Base-by-base conservation (phyloP, 2,888 invertebrate species). In the Nomada ferruginata region DNA sequence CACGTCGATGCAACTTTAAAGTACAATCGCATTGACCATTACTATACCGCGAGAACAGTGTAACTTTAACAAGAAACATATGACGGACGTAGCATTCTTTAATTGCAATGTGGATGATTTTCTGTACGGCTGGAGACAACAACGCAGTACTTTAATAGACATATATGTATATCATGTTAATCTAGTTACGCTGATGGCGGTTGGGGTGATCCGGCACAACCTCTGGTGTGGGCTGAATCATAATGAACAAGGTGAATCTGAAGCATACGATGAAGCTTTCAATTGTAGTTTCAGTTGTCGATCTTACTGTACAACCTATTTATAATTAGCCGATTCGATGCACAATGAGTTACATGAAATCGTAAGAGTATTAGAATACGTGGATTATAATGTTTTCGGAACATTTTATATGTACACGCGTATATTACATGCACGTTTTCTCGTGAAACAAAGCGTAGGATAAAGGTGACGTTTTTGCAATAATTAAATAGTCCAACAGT, bases 231-330 rank as follows among this genome's bases (percentile, higher is more conserved):
- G 68, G 72, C 82, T 73, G 65, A 82, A 72, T 82, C 82, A 78
- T 76, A 63, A 50, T 50, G 68, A 72, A 79, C 85, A 76, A 61
- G 68, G 53, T 71, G 76, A 79, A 66, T 59, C 61, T 79, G 76
- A 85, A 78, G 71, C 52, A 29, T 64, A 71, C 66, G 64, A 80
- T 84, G 77, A 84, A 84, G 68, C 65, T 50, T 44, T 55, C 71
- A 87, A 87, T 68, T 36, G 36, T 36, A 36, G 36, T 29, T 29
- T 78, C 68, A 74, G 82, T 87, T 87, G 10, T 63, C 36, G 61
- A 76, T 83, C 80, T 79, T 73, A 72, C 79, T 66, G 63, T 52
- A 71, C 59, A 87, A 85, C 76, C 74, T 50, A 60, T 69, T 59
- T 84, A 66, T 66, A 53, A 65, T 59, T 71, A 72, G 44, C 57